phyloP scores from a whole-genome alignment of 2,113 vertebrate genomes.

The Pluvianellus socialis region DNA sequence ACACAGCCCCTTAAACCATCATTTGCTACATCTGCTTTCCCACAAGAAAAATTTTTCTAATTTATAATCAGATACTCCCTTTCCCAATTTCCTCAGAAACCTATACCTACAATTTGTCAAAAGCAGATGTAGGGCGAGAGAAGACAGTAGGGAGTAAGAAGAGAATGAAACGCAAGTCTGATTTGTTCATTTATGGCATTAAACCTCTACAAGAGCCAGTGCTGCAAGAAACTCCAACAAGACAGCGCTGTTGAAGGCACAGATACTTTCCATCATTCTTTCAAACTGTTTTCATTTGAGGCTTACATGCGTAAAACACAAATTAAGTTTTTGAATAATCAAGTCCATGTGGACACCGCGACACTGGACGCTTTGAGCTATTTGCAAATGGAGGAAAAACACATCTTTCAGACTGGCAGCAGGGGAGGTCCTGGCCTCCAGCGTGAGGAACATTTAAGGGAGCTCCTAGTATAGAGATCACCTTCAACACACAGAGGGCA shows the following conservation, averaged over 20 bases:
- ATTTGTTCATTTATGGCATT: neutral
- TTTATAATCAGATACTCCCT: neutral
- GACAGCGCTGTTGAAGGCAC: neutral
- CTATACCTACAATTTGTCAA: neutral
- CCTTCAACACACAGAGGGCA: neutral
- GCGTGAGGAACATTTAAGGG: neutral
- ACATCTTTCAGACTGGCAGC: fast-evolving
- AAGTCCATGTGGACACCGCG: neutral
- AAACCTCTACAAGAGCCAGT: neutral
- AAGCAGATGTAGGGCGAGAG: neutral
- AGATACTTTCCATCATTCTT: neutral
- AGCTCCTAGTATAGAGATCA: neutral
- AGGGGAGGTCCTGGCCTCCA: neutral
- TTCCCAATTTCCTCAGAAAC: neutral
- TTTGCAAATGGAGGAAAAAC: neutral
- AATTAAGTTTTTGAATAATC: neutral
- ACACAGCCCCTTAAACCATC: neutral
- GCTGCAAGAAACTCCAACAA: neutral
- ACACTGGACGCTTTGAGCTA: neutral
- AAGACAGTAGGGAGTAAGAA: neutral
- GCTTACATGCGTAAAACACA: neutral
- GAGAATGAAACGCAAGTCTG: neutral
- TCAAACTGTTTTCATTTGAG: neutral
- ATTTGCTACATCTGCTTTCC: slow-evolving; percentile 33
- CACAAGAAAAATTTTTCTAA: neutral